phyloP scores from a whole-genome alignment of 2,888 invertebrate species.

The Macropis europaea region DNA sequence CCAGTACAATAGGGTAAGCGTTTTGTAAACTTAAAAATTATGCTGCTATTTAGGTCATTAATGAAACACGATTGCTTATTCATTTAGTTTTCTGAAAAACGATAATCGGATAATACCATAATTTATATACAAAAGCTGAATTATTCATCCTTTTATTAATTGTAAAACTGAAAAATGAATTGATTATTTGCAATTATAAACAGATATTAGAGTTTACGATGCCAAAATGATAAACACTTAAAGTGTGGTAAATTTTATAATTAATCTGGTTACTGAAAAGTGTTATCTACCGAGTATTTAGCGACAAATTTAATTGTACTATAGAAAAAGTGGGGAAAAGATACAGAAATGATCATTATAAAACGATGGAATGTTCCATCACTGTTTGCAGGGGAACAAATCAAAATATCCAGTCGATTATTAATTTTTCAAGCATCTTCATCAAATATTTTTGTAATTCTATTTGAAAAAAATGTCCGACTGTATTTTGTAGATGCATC shows the following conservation, averaged over 20 bases:
- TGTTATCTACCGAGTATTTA: neutral
- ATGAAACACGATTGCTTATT: neutral
- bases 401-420: no score
- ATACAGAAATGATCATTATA: no score
- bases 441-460: no score
- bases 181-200: neutral
- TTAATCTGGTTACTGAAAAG: no score
- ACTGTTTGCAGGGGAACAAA: no score
- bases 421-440: no score
- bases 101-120: neutral
- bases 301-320: no score
- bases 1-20: constrained; percentile 46
- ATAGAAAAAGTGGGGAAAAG: no score
- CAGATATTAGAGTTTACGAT: constrained; percentile 12
- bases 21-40: constrained; percentile 8
- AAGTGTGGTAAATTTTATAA: neutral
- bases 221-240: neutral
- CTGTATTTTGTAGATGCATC: no score
- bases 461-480: no score
- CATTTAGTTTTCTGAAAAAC: neutral
- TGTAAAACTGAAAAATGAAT: neutral
- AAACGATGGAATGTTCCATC: no score
- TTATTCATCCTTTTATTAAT: neutral
- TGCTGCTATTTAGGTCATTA: neutral
- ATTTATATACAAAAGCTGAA: neutral